phyloP scores from a whole-genome alignment of 2,888 invertebrate genomes.

The Hyalella azteca region DNA sequence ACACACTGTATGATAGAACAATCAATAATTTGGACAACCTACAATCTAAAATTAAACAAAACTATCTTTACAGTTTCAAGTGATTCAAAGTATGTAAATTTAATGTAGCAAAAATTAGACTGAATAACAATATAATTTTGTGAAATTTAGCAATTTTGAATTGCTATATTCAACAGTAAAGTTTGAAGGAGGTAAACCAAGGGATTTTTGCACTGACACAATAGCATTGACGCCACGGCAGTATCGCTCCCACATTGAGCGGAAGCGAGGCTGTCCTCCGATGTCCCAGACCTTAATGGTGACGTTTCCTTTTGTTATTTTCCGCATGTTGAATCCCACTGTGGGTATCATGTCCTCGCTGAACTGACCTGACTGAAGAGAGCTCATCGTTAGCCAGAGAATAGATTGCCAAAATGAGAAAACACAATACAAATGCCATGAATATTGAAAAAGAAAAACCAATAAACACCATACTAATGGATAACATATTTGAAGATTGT shows the following conservation, averaged over 20 bases:
- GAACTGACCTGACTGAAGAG: conserved; percentile 96
- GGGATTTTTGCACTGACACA: conserved; percentile 85
- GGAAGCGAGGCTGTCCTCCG: conserved; percentile 97
- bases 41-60: too few species aligned
- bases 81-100: too few species aligned
- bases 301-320: conserved; percentile 99
- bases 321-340: conserved; percentile 99
- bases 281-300: conserved; percentile 99
- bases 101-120: too few species aligned
- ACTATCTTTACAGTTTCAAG: too few species aligned
- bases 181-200: too few species aligned
- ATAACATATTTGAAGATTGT: too few species aligned
- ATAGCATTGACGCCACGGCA: conserved; percentile 99
- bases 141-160: too few species aligned
- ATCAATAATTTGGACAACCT: too few species aligned
- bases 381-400: conserved; percentile 64
- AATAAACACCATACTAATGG: neutral
- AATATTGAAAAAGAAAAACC: neutral
- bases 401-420: neutral
- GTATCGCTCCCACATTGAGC: conserved; percentile 99
- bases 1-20: too few species aligned
- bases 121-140: too few species aligned
- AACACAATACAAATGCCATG: neutral
- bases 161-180: too few species aligned
- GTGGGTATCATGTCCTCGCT: conserved; percentile 99